Evolutionary conservation across 2,888 invertebrate species (phyloP).

Genomic region (Lithophane leautieri): DNA sequence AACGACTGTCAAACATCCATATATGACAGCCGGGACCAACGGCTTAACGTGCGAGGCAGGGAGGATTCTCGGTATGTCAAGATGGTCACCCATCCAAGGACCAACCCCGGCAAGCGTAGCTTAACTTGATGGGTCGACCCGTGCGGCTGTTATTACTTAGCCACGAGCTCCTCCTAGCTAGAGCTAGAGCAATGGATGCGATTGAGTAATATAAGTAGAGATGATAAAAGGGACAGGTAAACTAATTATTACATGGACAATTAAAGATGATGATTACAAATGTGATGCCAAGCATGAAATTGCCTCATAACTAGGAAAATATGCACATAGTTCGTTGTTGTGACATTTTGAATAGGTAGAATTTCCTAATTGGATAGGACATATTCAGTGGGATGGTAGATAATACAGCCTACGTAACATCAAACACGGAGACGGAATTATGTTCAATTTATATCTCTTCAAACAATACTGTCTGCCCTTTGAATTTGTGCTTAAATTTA

Average conservation of each 20-base stretch:
- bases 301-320: not conserved
- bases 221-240: not conserved
- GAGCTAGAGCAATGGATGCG: no score
- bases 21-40: no score
- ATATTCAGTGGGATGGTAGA: constrained; percentile 50
- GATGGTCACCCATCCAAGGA: no score
- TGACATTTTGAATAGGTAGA: constrained; percentile 44
- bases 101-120: no score
- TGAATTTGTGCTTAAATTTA: constrained; percentile 57
- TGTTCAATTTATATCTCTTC: constrained; percentile 59
- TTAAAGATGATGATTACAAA: constrained; percentile 6
- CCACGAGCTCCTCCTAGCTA: no score
- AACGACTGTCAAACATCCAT: no score
- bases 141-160: no score
- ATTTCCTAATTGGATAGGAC: constrained; percentile 51
- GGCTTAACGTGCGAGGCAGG: no score
- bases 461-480: constrained; percentile 62
- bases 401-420: constrained; percentile 64
- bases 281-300: not conserved
- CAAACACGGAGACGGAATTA: constrained; percentile 51
- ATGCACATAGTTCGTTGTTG: not conserved
- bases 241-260: not conserved
- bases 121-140: no score
- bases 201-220: not conserved
- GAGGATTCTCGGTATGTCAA: no score